These are phyloP conservation scores for Mus spretus DNA, from an alignment of 2,797 vertebrate species.

Conservation along the genomic window DNA sequence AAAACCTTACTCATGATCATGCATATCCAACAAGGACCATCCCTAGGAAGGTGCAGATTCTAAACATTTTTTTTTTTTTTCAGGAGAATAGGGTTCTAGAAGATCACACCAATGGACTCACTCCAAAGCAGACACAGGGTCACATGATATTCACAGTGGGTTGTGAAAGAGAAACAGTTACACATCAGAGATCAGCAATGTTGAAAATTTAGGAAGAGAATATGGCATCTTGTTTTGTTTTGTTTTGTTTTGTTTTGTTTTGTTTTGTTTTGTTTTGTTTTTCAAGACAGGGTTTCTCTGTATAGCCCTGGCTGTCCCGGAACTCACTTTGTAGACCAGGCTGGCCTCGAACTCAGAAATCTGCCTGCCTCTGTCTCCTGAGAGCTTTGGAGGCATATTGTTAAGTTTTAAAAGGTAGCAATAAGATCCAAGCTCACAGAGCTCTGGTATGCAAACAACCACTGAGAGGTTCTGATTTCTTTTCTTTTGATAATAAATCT, in stretches of 20 bases:
- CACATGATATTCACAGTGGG: not conserved
- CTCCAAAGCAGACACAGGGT: not conserved
- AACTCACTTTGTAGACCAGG: too few species aligned
- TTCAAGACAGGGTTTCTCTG: too few species aligned
- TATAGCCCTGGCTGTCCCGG: too few species aligned
- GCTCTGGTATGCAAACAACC: not conserved
- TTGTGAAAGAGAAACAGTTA: not conserved
- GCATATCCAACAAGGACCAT: not conserved
- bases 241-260: too few species aligned
- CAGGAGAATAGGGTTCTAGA: not conserved
- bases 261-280: too few species aligned
- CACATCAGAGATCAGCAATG: not conserved
- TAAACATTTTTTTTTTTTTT: not conserved
- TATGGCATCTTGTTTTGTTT: not conserved
- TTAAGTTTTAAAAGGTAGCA: constrained; percentile 14
- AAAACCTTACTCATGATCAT: not conserved
- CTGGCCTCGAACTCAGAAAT: too few species aligned
- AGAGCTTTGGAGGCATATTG: not conserved
- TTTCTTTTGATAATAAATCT: not conserved
- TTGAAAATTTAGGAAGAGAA: constrained; percentile 21
- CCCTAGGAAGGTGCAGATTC: not conserved
- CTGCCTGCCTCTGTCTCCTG: too few species aligned
- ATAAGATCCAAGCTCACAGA: not conserved
- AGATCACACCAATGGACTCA: not conserved
- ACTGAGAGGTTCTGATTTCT: not conserved